Conservation (phyloP, 2,113 vertebrate species). For the Anguilla japonica region DNA sequence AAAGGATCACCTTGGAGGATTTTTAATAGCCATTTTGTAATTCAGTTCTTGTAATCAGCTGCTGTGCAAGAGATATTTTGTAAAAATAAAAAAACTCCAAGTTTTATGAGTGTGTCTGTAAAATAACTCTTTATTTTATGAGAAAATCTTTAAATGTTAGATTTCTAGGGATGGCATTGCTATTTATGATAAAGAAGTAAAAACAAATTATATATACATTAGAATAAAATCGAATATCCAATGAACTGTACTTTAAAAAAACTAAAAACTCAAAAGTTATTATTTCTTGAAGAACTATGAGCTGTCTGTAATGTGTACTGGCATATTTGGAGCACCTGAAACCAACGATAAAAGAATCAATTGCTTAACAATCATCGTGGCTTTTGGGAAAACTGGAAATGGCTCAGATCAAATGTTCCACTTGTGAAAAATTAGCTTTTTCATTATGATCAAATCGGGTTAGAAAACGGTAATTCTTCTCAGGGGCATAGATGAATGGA, state of each 20-base stretch:
- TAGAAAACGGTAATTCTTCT: neutral
- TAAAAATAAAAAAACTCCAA: neutral
- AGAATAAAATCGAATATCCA: neutral
- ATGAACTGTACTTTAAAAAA: neutral
- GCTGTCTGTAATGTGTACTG: neutral
- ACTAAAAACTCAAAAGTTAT: neutral
- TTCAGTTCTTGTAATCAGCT: conserved; percentile 8
- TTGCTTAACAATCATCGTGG: neutral
- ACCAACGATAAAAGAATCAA: neutral
- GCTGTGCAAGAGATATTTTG: conserved; percentile 15
- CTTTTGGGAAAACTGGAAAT: neutral
- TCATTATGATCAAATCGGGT: neutral
- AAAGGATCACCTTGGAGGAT: conserved; percentile 3
- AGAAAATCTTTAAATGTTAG: neutral
- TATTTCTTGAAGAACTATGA: neutral
- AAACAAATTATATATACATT: neutral
- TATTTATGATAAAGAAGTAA: neutral
- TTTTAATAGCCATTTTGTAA: conserved; percentile 24
- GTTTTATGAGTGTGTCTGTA: neutral
- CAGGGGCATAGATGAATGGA: neutral
- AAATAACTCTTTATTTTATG: neutral
- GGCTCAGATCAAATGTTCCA: neutral
- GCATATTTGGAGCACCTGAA: neutral
- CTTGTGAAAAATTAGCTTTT: neutral
- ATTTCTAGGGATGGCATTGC: neutral